Conservation (phyloP, 1,140 invertebrate genomes). For the Aphelenchoides fujianensis region DNA sequence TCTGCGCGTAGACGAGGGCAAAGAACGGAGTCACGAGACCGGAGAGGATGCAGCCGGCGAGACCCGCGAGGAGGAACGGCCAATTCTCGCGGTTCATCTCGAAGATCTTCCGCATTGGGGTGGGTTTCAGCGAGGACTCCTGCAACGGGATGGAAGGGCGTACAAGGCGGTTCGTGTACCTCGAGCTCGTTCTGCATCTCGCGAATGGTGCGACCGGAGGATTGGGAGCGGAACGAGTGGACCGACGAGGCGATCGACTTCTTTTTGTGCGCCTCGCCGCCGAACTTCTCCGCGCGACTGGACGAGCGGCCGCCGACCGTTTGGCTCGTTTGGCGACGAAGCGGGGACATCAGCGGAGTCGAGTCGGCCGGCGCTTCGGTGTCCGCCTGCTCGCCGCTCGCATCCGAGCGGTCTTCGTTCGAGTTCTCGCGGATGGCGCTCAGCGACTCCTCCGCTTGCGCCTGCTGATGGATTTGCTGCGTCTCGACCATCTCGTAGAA, state of each 20-base stretch:
- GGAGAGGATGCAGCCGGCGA: conserved; percentile 52
- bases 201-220: conserved; percentile 18
- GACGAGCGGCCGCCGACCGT: neutral
- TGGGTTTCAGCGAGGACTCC: conserved; percentile 49
- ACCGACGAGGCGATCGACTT: conserved; percentile 22
- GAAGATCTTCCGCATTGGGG: conserved; percentile 58
- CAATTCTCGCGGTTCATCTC: conserved; percentile 50
- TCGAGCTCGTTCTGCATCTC: conserved; percentile 56
- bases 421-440: conserved; percentile 7
- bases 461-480: conserved; percentile 63
- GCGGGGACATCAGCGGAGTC: neutral
- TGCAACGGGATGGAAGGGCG: conserved; percentile 26
- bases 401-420: neutral
- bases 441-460: conserved; percentile 27
- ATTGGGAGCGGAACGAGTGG: conserved; percentile 23
- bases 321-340: conserved; percentile 11
- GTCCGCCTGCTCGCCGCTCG: neutral
- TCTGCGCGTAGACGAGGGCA: conserved; percentile 60
- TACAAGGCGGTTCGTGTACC: conserved; percentile 34
- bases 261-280: neutral
- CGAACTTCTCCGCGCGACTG: conserved; percentile 3
- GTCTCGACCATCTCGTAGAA: conserved; percentile 68
- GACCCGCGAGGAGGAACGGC: conserved; percentile 44
- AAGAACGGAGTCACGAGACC: conserved; percentile 58
- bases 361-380: neutral